A percentile compares a stretch with the other conserved stretches of the same genome.
These are phyloP conservation scores for Metallyticus violacea DNA, from an alignment of 2,888 invertebrate species.

Conservation along the genomic window DNA sequence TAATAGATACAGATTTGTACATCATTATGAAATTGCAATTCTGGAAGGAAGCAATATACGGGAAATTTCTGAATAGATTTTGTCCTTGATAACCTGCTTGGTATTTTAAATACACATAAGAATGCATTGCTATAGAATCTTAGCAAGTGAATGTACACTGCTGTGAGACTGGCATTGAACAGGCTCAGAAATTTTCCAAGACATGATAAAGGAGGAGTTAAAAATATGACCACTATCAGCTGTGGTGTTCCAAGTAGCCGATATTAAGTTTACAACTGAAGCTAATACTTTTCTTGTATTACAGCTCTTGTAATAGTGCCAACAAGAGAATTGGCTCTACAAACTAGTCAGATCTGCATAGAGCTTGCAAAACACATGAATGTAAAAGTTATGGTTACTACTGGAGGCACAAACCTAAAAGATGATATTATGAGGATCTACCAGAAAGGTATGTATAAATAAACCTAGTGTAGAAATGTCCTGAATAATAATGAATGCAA, in stretches of 20 bases:
- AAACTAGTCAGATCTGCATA: constrained; percentile 99
- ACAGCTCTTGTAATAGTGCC: constrained; percentile 94
- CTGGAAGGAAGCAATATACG: too few relatives aligned
- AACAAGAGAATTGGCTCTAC: constrained; percentile 96
- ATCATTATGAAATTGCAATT: too few relatives aligned
- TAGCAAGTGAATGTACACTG: too few relatives aligned
- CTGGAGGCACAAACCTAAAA: constrained; percentile 95
- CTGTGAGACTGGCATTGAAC: too few relatives aligned
- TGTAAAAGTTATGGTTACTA: constrained; percentile 98
- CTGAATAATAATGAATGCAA: background rate
- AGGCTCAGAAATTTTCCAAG: too few relatives aligned
- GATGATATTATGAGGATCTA: constrained; percentile 99
- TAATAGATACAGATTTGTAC: too few relatives aligned
- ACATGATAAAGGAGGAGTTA: too few relatives aligned
- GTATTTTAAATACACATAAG: too few relatives aligned
- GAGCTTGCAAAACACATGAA: constrained; percentile 97
- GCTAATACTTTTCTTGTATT: constrained; percentile 31
- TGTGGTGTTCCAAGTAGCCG: background rate
- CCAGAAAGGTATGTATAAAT: constrained; percentile 78
- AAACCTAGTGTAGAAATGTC: constrained; percentile 15
- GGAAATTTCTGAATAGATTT: too few relatives aligned
- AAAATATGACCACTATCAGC: too few relatives aligned
- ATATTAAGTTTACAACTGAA: background rate
- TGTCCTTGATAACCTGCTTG: too few relatives aligned
- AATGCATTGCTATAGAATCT: too few relatives aligned